A percentile compares a stretch with the other conserved stretches of the same genome.
Conservation (phyloP, 2,888 invertebrate genomes). For the Drosophila maculinotata region DNA sequence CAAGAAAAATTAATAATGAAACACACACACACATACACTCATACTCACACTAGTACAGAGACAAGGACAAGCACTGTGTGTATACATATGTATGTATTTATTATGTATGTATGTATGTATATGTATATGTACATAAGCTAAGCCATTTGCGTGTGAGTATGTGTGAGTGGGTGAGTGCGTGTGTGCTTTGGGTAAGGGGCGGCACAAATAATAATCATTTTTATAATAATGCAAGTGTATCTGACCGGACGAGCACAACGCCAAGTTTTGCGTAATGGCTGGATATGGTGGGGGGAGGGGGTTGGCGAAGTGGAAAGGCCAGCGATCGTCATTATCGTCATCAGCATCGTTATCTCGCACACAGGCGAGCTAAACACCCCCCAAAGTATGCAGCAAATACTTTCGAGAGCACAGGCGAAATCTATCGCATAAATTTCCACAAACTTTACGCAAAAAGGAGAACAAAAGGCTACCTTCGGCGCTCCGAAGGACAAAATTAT, state of each 20-base stretch:
- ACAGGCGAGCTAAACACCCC: slow-evolving; percentile 42
- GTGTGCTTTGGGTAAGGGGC: slow-evolving; percentile 40
- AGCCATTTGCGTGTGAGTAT: slow-evolving; percentile 38
- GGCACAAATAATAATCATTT: slow-evolving; percentile 74
- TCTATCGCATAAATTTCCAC: slow-evolving; percentile 72
- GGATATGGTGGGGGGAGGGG: not conserved
- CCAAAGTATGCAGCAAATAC: slow-evolving; percentile 67
- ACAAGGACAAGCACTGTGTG: slow-evolving; percentile 67
- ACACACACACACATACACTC: slow-evolving; percentile 56
- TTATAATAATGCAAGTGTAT: slow-evolving; percentile 80
- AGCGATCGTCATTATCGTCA: slow-evolving; percentile 59
- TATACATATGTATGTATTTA: slow-evolving; percentile 11
- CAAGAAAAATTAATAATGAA: slow-evolving; percentile 81
- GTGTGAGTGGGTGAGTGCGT: slow-evolving; percentile 10
- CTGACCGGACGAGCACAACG: slow-evolving; percentile 51
- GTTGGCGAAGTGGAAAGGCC: slow-evolving; percentile 5
- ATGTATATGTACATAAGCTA: slow-evolving; percentile 44
- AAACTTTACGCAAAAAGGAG: slow-evolving; percentile 64
- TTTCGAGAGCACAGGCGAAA: slow-evolving; percentile 68
- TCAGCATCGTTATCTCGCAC: slow-evolving; percentile 58
- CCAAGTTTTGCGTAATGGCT: slow-evolving; percentile 48
- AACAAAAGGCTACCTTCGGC: too few relatives aligned
- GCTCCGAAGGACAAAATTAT: too few relatives aligned
- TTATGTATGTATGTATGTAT: slow-evolving; percentile 21
- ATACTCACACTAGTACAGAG: slow-evolving; percentile 40